Evolutionary conservation across 2,113 vertebrate genomes (phyloP).

Genomic region (Gallinago paraguaiae): DNA sequence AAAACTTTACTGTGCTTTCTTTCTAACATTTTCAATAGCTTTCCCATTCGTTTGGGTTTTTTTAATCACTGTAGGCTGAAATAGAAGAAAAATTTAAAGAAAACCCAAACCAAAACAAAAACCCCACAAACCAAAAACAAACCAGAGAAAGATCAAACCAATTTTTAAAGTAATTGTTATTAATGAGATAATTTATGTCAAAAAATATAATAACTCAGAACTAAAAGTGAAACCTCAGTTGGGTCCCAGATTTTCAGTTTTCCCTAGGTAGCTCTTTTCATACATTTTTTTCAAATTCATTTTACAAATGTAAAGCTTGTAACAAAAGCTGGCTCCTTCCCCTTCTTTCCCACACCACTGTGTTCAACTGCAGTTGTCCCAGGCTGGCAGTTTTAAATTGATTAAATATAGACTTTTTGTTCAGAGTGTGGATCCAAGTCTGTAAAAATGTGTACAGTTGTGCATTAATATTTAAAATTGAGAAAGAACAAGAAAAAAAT

Average conservation of each 20-base stretch:
- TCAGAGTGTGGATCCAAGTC: not conserved
- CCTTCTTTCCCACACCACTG: not conserved
- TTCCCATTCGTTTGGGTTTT: not conserved
- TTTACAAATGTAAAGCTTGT: not conserved
- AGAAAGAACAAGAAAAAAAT: not conserved
- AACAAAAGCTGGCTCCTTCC: not conserved
- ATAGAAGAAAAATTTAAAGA: not conserved
- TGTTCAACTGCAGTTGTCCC: not conserved
- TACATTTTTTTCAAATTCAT: not conserved
- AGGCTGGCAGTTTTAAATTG: not conserved
- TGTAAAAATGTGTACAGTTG: not conserved
- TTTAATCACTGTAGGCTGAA: not conserved
- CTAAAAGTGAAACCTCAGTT: not conserved
- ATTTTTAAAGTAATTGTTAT: not conserved
- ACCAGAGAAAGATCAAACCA: not conserved
- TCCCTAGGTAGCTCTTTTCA: not conserved
- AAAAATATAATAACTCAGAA: not conserved
- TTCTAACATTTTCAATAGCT: not conserved
- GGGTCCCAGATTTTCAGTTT: not conserved
- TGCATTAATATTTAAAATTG: not conserved
- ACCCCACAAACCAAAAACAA: not conserved
- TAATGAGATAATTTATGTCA: not conserved
- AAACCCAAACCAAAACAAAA: not conserved
- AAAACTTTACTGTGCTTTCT: not conserved
- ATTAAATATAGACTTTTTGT: not conserved